Evolutionary conservation across 2,797 vertebrate species (phyloP), one percentile per base, ranked within the genome.

Genomic region (Argya squamiceps): DNA sequence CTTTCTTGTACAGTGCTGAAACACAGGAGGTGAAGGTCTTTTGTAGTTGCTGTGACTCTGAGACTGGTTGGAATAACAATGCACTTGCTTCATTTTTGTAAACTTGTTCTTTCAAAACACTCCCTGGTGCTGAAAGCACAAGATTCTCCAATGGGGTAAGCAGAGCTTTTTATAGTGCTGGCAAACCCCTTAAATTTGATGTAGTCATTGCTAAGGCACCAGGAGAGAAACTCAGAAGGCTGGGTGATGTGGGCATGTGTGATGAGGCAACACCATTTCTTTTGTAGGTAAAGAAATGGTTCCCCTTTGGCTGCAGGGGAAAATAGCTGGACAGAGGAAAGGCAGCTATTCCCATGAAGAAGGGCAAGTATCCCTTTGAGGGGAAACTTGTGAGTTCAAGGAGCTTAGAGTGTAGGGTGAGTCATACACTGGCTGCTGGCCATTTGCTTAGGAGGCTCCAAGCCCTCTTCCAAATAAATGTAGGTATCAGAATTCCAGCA

Each of bases 401-500:
- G 41, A 44, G 12, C 4, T 74, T 41, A 27, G 43, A 73, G 36
- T 13, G n/a, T 10, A 46, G 24, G 6, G 2, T 18, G 39, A n/a
- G 15, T 55, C 16, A 2, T 56, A 67, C n/a, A 8, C 36, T 62
- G n/a, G 29, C 12, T 52, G 29, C 30, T 60, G 50, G 32, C 27
- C 21, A 24, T 63, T 82, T 70, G 13, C 36, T 84, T 55, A 49
- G 53, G 56, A 88, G 88, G 37, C 60, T 69, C 17, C 63, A 65
- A 53, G 7, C 0, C 0, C 12, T 63, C 30, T 74, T 85, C 32
- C 34, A 63, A 67, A 67, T 44, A 44, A 58, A 8, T 4, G 11
- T 20, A 5, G 22, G 5, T 32, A 39, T 27, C 50, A 52, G 37
- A 39, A 60, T 80, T 67, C 15, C 52, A 59, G 44, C 19, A 17